phyloP scores from a whole-genome alignment of 1,140 invertebrate genomes.

The Tetramorium simillimum region DNA sequence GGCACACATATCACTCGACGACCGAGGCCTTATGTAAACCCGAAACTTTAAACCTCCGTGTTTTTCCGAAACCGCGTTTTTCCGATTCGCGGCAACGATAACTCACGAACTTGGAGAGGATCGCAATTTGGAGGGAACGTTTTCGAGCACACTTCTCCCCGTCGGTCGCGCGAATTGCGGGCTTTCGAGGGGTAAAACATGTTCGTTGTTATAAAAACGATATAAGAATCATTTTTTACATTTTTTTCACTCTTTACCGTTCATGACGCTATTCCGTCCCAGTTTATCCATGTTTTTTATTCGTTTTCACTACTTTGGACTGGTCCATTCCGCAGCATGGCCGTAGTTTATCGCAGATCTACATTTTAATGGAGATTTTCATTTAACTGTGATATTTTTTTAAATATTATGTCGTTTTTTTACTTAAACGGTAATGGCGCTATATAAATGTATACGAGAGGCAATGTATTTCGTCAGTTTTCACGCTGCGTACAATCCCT shows the following conservation, averaged over 20 bases:
- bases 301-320: conserved; percentile 6
- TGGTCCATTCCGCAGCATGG: background rate
- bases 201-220: conserved; percentile 12
- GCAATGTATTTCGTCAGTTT: background rate
- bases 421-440: background rate
- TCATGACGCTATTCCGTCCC: background rate
- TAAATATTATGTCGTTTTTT: conserved; percentile 14
- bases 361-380: conserved; percentile 20
- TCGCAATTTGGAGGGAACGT: conserved; percentile 17
- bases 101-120: conserved; percentile 10
- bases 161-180: background rate
- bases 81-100: conserved; percentile 30
- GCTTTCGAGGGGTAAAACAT: background rate
- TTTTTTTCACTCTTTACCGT: background rate
- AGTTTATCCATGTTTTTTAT: background rate
- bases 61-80: conserved; percentile 23
- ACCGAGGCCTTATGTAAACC: background rate
- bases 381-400: conserved; percentile 27
- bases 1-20: background rate
- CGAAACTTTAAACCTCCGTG: background rate
- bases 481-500: background rate
- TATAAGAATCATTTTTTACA: conserved; percentile 31
- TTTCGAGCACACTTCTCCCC: conserved; percentile 4
- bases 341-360: background rate
- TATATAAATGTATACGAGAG: conserved; percentile 4